Conservation (phyloP, 2,888 invertebrate species). For the Urechis unicinctus region DNA sequence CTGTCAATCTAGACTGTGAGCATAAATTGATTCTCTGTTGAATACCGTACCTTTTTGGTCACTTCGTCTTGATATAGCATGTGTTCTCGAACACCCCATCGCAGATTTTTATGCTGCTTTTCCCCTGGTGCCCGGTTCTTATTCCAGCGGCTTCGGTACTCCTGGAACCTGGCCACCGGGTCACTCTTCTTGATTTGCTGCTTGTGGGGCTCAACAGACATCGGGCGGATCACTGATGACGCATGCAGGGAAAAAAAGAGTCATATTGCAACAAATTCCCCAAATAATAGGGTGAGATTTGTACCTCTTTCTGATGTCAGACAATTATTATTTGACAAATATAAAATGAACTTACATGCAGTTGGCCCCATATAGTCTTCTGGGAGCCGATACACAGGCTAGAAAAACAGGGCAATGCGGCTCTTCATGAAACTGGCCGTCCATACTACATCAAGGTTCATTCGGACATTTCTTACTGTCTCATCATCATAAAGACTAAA, state of each 20-base stretch:
- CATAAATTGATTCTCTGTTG: no score
- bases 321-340: no score
- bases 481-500: no score
- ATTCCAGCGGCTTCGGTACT: conserved; percentile 41
- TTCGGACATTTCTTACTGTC: no score
- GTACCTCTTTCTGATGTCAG: no score
- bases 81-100: conserved; percentile 46
- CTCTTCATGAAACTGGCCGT: no score
- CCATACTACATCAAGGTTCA: no score
- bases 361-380: conserved; percentile 37
- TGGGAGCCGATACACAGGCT: conserved; percentile 36
- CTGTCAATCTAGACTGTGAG: not conserved
- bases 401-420: no score
- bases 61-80: conserved; percentile 44
- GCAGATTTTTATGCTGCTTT: conserved; percentile 40
- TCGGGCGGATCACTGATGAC: conserved; percentile 34
- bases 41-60: conserved; percentile 32
- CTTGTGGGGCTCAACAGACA: conserved; percentile 35
- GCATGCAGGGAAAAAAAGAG: not conserved
- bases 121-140: conserved; percentile 43
- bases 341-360: conserved; percentile 25
- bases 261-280: no score
- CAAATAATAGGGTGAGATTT: no score
- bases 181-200: conserved; percentile 35
- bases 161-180: conserved; percentile 40